Evolutionary conservation across 2,888 invertebrate genomes (phyloP), one percentile per base, ranked within the genome.

Genomic region (Cataglyphis altisquamis): DNA sequence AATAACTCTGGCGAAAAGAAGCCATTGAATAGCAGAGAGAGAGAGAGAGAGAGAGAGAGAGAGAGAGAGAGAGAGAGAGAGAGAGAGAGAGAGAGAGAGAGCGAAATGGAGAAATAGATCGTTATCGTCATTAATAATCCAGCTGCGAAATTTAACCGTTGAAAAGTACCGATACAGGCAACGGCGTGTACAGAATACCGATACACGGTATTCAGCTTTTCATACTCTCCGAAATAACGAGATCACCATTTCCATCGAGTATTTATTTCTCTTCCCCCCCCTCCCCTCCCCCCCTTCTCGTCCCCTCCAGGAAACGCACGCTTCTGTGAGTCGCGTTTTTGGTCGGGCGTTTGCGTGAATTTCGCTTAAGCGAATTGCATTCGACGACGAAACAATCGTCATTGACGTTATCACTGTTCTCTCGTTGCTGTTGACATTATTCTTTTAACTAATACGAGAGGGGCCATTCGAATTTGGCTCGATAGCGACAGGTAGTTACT

Each of bases 91-190:
- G 41, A 62, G 36, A 12, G 41, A 57, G 36, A 66, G 36, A 75
- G 55, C 45, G 68, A 70, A 73, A 60, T 29, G 15, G 62, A 55
- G 73, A 68, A 68, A 70, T 15, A 62, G 39, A 21, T 57, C 64
- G 83, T 84, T 84, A 85, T 64, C 75, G 82, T 82, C 74, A 77
- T 86, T 87, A 88, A 89, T 85, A 78, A 89, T 85, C 74, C 39
- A 39, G 29, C 41, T 62, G 32, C 48, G 82, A 86, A 82, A 85
- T 87, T 74, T 70, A 62, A 45, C 15, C 55, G 68, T 21, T 12
- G 78, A 78, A 80, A 80, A 77, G 41, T 15, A 21, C 4, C 25
- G 41, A n/a, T 55, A 55, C 29, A 55, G 32, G n/a, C 21, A 57
- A n/a, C 52, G 48, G 18, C 41, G 25, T 8, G 60, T 15, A 39